phyloP scores from a whole-genome alignment of 2,113 vertebrate genomes.

The Polypterus senegalus region DNA sequence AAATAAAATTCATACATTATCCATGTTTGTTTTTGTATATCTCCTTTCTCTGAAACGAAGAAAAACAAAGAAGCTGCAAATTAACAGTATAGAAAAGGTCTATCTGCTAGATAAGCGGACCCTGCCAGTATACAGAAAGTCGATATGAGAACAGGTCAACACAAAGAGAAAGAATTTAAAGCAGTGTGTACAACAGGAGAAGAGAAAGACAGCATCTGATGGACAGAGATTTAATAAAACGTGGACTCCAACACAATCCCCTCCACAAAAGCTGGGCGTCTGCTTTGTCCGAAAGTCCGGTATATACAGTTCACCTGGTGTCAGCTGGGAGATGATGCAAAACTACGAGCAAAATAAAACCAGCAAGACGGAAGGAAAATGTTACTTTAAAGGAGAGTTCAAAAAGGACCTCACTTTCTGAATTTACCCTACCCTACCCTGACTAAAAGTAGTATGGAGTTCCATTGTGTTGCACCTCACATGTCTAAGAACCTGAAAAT shows the following conservation, averaged over 20 bases:
- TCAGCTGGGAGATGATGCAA: constrained; percentile 8
- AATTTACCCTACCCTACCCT: no score
- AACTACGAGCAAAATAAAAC: constrained; percentile 14
- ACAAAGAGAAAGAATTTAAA: background rate
- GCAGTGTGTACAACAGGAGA: background rate
- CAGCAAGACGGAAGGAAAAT: constrained; percentile 8
- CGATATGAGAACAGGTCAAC: background rate
- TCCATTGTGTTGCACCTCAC: no score
- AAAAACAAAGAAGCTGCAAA: constrained; percentile 2
- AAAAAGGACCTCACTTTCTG: no score
- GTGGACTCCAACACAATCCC: background rate
- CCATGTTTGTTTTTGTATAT: background rate
- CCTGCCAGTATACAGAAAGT: background rate
- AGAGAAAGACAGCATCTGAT: constrained; percentile 1
- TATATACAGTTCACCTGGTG: background rate
- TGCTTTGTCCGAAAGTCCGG: background rate
- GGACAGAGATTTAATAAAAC: background rate
- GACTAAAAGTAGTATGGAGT: no score
- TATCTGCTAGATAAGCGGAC: background rate
- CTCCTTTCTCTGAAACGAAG: background rate
- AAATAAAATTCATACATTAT: background rate
- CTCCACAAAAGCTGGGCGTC: background rate
- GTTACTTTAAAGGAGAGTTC: constrained; percentile 10
- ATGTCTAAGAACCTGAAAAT: no score
- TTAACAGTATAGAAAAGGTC: background rate